Evolutionary conservation across 1,140 invertebrate species (phyloP).

Genomic region (Anthonomus grandis): DNA sequence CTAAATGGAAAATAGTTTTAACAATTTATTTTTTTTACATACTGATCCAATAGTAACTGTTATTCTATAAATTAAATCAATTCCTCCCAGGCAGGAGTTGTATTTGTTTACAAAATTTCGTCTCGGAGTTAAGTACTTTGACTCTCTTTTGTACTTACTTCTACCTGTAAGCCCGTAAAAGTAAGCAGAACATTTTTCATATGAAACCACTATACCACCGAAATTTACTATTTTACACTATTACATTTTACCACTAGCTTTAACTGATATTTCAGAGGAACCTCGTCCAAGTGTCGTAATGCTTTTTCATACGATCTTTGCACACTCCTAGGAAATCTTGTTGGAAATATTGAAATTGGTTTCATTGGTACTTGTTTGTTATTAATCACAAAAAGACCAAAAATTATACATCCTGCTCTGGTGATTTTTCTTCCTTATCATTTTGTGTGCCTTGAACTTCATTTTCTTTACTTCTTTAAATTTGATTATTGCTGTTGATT

Average conservation of each 20-base stretch:
- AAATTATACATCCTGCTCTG: no score
- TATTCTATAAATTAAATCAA: conserved; percentile 18
- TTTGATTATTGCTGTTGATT: no score
- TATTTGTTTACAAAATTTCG: conserved; percentile 14
- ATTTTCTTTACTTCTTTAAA: no score
- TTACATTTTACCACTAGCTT: neutral
- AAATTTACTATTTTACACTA: conserved; percentile 10
- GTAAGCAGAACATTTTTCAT: conserved; percentile 13
- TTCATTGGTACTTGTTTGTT: no score
- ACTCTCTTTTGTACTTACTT: conserved; percentile 11
- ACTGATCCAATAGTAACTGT: conserved; percentile 15
- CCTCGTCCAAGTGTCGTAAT: conserved; percentile 9
- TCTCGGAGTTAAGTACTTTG: conserved; percentile 11
- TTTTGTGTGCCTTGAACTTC: no score
- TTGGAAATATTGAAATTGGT: no score
- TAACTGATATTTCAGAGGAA: no score
- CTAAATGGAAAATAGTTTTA: conserved; percentile 18
- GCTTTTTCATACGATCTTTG: conserved; percentile 8
- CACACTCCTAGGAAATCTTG: neutral
- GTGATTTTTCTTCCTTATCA: no score
- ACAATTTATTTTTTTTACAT: neutral
- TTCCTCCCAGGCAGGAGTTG: conserved; percentile 21
- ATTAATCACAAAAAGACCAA: no score
- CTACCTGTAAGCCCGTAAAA: conserved; percentile 3
- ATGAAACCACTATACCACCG: conserved; percentile 11